A percentile compares a stretch with the other conserved stretches of the same genome.
phyloP scores from a whole-genome alignment of 2,888 invertebrate species.

The Lepidocyrtinus sp. region DNA sequence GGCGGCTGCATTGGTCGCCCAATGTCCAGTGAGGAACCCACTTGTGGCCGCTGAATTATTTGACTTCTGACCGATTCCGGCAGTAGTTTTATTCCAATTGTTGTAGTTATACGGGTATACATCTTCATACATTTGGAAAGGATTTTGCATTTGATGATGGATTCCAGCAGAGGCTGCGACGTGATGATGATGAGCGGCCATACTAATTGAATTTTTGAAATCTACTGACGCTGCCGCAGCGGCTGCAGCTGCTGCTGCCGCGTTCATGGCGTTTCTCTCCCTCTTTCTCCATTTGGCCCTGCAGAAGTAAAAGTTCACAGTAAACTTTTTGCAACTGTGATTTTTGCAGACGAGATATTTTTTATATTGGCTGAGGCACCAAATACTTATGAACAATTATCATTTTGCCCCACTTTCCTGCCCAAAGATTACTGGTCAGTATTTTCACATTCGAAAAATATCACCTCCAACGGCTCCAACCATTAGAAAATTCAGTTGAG shows the following conservation, averaged over 20 bases:
- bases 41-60: constrained; percentile 27
- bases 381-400: neutral
- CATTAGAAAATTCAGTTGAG: too few relatives aligned
- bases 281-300: constrained; percentile 98
- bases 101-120: constrained; percentile 62
- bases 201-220: constrained; percentile 78
- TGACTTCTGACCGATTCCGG: constrained; percentile 24
- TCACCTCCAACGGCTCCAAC: too few relatives aligned
- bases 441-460: too few relatives aligned
- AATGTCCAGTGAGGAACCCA: constrained; percentile 42
- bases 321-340: neutral
- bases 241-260: constrained; percentile 85
- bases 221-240: constrained; percentile 79
- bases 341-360: neutral
- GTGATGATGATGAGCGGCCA: constrained; percentile 66
- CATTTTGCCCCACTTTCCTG: neutral
- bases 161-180: constrained; percentile 63
- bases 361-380: neutral
- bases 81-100: constrained; percentile 50
- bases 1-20: constrained; percentile 46
- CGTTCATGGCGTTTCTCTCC: constrained; percentile 94
- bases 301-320: too few relatives aligned
- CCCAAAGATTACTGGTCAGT: too few relatives aligned
- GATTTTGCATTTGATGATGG: constrained; percentile 57
- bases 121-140: constrained; percentile 57